Base-by-base conservation (phyloP, 2,888 invertebrate species). In the Chouioia cunea region DNA sequence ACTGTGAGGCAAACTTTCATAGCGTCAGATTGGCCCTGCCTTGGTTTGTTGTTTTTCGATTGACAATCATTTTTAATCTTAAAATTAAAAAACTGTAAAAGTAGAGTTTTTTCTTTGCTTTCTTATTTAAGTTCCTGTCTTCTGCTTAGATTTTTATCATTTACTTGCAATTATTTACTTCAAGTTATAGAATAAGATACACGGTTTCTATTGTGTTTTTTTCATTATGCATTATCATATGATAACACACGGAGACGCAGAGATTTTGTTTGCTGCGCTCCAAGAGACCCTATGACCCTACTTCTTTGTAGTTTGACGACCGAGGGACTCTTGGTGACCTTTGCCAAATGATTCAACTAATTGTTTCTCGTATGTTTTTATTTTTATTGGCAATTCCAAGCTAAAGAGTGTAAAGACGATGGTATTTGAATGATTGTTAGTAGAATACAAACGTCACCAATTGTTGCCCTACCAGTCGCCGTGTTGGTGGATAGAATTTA, bases 181-280 rank as follows among this genome's bases (percentile, higher is more conserved):
- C 67, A 53, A 68, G 60, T 36, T 65, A 73, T 56, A 71, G 71
- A 73, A 70, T 73, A 67, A 64, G 59, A 71, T 62, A 71, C 68
- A 65, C 71, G 68, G 62, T 68, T 63, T 44, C 47, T 46, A 20
- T 66, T 62, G 36, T 57, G 63, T 62, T 57, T 43, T 65, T 66
- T 63, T 36, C 36, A 36, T 36, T 36, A 36, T 70, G 58, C 48
- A 66, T 70, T 60, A 60, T 60, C 44, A 20, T 46, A 16, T 48
- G 43, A 36, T 57, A 36, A 57, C 56, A 70, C 59, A 50, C 70
- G 73, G 73, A 73, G 70, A 50, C 69, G 65, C 72, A 47, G 18
- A 56, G 60, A 36, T 36, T 36, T 50, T 53, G 20, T 43, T 36
- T 47, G 65, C 16, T 10, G 59, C 53, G 58, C 66, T 64, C 64